These are phyloP conservation scores for Centroberyx gerrardi DNA, from an alignment of 2,797 vertebrate genomes.

Conservation along the genomic window DNA sequence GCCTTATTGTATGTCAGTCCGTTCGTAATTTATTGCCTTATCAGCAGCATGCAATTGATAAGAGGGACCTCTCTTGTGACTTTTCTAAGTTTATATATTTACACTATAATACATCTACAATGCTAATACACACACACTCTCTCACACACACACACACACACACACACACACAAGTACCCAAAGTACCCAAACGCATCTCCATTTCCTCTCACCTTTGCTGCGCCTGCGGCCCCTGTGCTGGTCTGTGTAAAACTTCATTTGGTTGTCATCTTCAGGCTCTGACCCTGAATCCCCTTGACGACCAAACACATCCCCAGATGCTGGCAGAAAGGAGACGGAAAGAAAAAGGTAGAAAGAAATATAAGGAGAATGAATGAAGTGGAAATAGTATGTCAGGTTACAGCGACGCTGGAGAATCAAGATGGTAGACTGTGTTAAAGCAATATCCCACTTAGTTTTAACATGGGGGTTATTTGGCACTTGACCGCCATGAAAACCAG, in stretches of 20 bases:
- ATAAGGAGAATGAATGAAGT: conserved; percentile 33
- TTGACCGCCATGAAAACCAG: too few species aligned
- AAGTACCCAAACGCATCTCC: background rate
- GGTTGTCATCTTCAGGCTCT: conserved; percentile 94
- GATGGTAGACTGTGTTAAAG: background rate
- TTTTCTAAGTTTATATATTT: conserved; percentile 34
- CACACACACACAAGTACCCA: background rate
- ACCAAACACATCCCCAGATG: conserved; percentile 89
- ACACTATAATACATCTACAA: conserved; percentile 30
- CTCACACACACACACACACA: background rate
- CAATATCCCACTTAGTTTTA: too few species aligned
- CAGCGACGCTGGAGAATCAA: conserved; percentile 7
- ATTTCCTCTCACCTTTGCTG: conserved; percentile 89
- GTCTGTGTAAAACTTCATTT: conserved; percentile 95
- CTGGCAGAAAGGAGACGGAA: conserved; percentile 57
- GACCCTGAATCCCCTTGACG: conserved; percentile 92
- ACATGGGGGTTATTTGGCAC: too few species aligned
- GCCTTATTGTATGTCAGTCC: conserved; percentile 13
- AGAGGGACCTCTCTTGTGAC: conserved; percentile 4
- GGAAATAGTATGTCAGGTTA: background rate
- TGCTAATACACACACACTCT: background rate
- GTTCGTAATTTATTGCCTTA: conserved; percentile 21
- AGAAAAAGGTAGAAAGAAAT: conserved; percentile 27
- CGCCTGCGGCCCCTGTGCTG: conserved; percentile 92
- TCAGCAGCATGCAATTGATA: conserved; percentile 29